Base-by-base conservation (phyloP, 2,113 vertebrate species). In the Pipa parva region DNA sequence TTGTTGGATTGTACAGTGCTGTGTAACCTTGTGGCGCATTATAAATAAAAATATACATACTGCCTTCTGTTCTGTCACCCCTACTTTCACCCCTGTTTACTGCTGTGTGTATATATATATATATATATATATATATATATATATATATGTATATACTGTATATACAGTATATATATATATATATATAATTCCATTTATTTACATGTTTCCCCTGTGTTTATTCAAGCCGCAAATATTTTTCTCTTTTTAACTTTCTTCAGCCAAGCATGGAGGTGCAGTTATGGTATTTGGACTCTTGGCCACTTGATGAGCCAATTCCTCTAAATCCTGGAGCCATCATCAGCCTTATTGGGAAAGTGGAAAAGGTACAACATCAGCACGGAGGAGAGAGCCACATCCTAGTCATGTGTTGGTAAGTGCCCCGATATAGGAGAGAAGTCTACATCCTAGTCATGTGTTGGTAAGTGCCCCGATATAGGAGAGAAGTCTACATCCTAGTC, bases 231-330 rank as follows among this genome's bases (percentile, higher is more conserved):
- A 10, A 33, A 33, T 12, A 2, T 7, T 33, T 2, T 2, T 31
- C 5, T 4, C 29, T 12, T 33, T 33, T 12, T 33, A 12, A 7
- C 7, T 54, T 21, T 71, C 36, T 22, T 39, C 39, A 66, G 2
- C 4, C n/a, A n/a, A 50, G 57, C 15, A 11, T 73, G 33, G 56
- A 76, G 36, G 65, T 84, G 42, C 52, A 0, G 4, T 24, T 81
- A 7, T 77, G 78, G 45, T 75, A 81, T 0, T 56, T 82, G 39
- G 65, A 72, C 4, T 73, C 73, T 59, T 84, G 82, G 82, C 79
- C 82, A 25, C 70, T 77, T 63, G n/a, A 74, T 21, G 27, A 79
- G 4, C 31, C 0, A 3, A 71, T 81, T 61, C 80, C 80, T 0
- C 63, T n/a, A 0, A 2, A 64, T 5, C 75, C 72, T 15, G 39